phyloP scores from a whole-genome alignment of 2,113 vertebrate genomes.

The Eidolon helvum region DNA sequence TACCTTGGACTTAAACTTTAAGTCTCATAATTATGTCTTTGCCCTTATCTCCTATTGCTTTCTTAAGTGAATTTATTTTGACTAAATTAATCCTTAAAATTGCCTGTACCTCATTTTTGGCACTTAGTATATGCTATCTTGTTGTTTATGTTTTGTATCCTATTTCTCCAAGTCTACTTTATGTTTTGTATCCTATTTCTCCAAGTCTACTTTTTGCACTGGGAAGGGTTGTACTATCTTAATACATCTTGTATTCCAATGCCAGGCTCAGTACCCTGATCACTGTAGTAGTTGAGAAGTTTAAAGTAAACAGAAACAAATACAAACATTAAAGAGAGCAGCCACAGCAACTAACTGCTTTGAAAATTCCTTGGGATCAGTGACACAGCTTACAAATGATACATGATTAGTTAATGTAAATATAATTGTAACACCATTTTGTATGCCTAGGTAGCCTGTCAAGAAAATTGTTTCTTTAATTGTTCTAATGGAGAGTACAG shows the following conservation, averaged over 20 bases:
- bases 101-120: not conserved
- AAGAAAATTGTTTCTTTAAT: not conserved
- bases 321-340: not conserved
- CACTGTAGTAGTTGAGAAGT: not conserved
- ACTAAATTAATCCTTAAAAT: constrained; percentile 22
- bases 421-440: not conserved
- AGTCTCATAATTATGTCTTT: not conserved
- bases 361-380: constrained; percentile 29
- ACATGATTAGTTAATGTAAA: not conserved
- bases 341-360: not conserved
- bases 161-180: constrained; percentile 20
- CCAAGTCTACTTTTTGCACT: not conserved
- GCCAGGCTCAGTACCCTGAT: not conserved
- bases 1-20: not conserved
- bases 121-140: not conserved
- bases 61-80: not conserved
- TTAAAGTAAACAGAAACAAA: constrained; percentile 32
- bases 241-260: not conserved
- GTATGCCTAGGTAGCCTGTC: not conserved
- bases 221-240: not conserved
- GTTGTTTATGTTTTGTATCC: not conserved
- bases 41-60: not conserved
- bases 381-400: not conserved
- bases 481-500: constrained; percentile 17
- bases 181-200: constrained; percentile 9